Percentiles rank a stretch among this genome's conserved stretches.
Evolutionary conservation across 2,113 vertebrate species (phyloP).

Genomic region (Lasiurus cinereus): DNA sequence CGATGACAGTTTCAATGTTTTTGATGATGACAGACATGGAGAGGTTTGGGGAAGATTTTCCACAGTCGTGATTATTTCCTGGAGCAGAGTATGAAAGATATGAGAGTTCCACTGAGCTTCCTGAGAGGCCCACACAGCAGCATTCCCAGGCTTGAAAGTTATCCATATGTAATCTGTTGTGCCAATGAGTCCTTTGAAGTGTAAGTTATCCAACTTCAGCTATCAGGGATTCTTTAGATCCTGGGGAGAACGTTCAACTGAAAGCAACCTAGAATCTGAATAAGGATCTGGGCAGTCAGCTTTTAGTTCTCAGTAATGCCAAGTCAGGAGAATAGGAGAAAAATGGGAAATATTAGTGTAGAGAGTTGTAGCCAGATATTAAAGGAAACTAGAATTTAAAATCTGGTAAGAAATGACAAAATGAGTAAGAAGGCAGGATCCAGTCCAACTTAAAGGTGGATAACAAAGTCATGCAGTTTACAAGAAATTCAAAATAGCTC

Average conservation of each 20-base stretch:
- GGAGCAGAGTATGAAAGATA: neutral
- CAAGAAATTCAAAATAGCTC: neutral
- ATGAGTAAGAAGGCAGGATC: neutral
- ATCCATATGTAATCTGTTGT: neutral
- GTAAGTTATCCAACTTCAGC: neutral
- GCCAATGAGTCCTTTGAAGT: neutral
- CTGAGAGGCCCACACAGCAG: neutral
- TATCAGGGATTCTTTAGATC: neutral
- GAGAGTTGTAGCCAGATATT: neutral
- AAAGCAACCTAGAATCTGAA: neutral
- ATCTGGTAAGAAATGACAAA: neutral
- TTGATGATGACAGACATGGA: neutral
- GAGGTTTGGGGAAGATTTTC: neutral
- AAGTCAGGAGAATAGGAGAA: neutral
- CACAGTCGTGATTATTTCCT: neutral
- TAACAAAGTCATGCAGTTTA: neutral
- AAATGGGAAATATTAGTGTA: constrained; percentile 9
- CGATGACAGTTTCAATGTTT: neutral
- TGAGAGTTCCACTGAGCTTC: neutral
- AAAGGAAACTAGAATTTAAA: neutral
- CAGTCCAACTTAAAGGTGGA: neutral
- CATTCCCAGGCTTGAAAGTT: neutral
- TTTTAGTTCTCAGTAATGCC: neutral
- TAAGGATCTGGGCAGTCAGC: neutral
- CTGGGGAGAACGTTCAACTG: neutral